A percentile compares a stretch with the other conserved stretches of the same genome.
These are phyloP conservation scores for Mesoclemmys tuberculata DNA, from an alignment of 2,113 vertebrate genomes.

Conservation along the genomic window DNA sequence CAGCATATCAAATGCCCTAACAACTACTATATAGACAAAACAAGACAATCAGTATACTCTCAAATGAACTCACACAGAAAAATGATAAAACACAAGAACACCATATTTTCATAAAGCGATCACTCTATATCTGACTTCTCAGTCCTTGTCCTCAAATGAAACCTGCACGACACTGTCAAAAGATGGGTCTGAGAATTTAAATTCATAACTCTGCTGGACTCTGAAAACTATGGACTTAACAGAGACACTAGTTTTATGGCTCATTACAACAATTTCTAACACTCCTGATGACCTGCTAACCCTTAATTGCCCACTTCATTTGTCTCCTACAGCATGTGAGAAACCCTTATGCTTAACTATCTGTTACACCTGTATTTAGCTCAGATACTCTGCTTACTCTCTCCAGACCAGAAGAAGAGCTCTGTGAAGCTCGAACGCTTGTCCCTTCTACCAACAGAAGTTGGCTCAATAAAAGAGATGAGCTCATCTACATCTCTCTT, in stretches of 20 bases:
- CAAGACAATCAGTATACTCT: not conserved
- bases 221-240: not conserved
- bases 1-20: not conserved
- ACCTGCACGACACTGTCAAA: not conserved
- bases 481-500: not conserved
- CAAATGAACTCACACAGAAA: not conserved
- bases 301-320: not conserved
- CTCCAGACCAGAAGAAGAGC: not conserved
- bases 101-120: not conserved
- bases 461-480: not conserved
- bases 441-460: not conserved
- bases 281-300: not conserved
- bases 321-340: not conserved
- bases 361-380: not conserved
- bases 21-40: not conserved
- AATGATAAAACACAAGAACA: not conserved
- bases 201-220: not conserved
- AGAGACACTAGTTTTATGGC: not conserved
- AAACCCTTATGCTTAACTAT: not conserved
- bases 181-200: not conserved
- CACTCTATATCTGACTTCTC: not conserved
- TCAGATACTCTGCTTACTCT: not conserved
- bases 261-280: not conserved
- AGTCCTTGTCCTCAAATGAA: not conserved
- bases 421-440: not conserved